Evolutionary conservation across 1,140 invertebrate genomes (phyloP).

Genomic region (Drosophila kurseongensis): DNA sequence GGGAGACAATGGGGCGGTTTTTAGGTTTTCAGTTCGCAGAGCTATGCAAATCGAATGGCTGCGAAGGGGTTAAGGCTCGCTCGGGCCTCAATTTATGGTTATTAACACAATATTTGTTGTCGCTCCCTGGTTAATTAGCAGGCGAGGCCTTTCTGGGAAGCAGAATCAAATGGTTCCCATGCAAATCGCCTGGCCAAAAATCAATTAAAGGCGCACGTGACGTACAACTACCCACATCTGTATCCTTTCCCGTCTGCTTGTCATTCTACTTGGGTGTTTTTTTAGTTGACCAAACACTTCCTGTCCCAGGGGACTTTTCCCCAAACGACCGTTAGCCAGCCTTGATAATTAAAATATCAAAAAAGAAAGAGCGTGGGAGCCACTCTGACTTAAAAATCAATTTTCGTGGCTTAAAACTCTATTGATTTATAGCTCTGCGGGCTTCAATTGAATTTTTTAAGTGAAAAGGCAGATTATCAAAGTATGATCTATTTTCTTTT

Average conservation of each 20-base stretch:
- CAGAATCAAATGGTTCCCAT: conserved; percentile 54
- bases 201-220: conserved; percentile 78
- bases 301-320: conserved; percentile 52
- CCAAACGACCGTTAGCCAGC: conserved; percentile 49
- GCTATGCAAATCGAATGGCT: conserved; percentile 64
- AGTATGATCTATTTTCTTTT: conserved; percentile 35
- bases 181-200: conserved; percentile 68
- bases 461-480: conserved; percentile 44
- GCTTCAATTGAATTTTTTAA: conserved; percentile 71
- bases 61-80: conserved; percentile 62
- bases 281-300: conserved; percentile 58
- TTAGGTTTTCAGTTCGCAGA: conserved; percentile 56
- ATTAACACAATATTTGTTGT: conserved; percentile 78
- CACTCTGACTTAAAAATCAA: conserved; percentile 16
- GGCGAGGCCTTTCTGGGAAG: conserved; percentile 57
- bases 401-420: conserved; percentile 36
- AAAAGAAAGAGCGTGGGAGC: conserved; percentile 60
- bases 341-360: conserved; percentile 34
- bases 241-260: conserved; percentile 42
- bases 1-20: conserved; percentile 71
- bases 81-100: conserved; percentile 61
- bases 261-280: conserved; percentile 31
- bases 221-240: conserved; percentile 58
- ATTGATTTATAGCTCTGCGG: conserved; percentile 75
- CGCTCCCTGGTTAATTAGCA: conserved; percentile 52